Conservation (phyloP, 1,140 invertebrate genomes). For the Ridgeia piscesae region DNA sequence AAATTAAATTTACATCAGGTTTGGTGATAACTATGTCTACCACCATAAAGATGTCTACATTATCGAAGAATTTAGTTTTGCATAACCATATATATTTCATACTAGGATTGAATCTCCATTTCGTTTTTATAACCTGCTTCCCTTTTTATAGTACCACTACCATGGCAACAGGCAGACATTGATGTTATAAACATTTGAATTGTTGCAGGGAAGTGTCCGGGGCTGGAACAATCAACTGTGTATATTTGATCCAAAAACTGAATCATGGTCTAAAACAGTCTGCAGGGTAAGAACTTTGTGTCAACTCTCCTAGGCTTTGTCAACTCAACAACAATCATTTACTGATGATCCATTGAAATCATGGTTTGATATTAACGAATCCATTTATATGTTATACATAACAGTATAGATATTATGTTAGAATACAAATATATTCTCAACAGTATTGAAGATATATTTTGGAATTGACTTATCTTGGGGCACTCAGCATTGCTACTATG, state of each 20-base stretch:
- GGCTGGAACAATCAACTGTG: slow-evolving; percentile 55
- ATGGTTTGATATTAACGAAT: too few relatives aligned
- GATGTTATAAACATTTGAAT: background rate
- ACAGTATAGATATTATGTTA: too few relatives aligned
- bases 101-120: background rate
- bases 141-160: background rate
- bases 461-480: too few relatives aligned
- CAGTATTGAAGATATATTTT: too few relatives aligned
- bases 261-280: slow-evolving; percentile 43
- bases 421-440: too few relatives aligned
- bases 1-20: background rate
- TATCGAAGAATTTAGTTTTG: background rate
- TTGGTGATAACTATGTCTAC: background rate
- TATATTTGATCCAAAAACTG: slow-evolving; percentile 39
- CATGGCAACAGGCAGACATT: background rate
- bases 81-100: background rate
- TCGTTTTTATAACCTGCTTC: background rate
- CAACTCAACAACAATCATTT: background rate
- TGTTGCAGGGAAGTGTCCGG: slow-evolving; percentile 10
- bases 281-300: slow-evolving; percentile 2
- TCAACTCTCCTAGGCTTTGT: background rate
- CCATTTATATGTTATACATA: too few relatives aligned
- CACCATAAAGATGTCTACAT: background rate
- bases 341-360: background rate
- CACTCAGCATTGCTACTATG: too few relatives aligned